Evolutionary conservation across 2,888 invertebrate species (phyloP).

Genomic region (Brachylomia viminalis): DNA sequence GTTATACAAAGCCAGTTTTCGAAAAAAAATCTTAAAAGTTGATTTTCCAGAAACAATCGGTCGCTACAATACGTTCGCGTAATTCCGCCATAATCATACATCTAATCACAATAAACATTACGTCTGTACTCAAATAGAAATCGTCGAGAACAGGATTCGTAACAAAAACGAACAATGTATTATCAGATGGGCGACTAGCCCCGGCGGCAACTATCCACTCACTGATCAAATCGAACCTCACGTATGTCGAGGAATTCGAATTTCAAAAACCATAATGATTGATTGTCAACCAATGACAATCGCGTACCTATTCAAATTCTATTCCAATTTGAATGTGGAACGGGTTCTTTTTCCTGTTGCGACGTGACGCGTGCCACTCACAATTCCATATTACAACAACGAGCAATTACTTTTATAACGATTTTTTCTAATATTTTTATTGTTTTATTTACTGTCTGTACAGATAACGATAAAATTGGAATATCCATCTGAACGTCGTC

Average conservation of each 20-base stretch:
- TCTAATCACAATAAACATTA: conserved; percentile 63
- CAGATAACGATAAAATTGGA: conserved; percentile 58
- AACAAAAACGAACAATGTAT: conserved; percentile 70
- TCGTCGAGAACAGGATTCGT: conserved; percentile 66
- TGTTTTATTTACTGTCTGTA: conserved; percentile 63
- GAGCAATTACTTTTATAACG: conserved; percentile 81
- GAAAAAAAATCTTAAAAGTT: conserved; percentile 29
- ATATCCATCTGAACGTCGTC: conserved; percentile 36
- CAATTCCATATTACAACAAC: conserved; percentile 83
- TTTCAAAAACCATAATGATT: conserved; percentile 89
- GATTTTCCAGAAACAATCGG: conserved; percentile 43
- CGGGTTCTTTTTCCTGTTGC: conserved; percentile 86
- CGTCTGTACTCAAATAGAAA: conserved; percentile 63
- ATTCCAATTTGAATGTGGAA: conserved; percentile 87
- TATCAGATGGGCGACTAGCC: conserved; percentile 73
- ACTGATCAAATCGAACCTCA: conserved; percentile 84
- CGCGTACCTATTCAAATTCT: conserved; percentile 87
- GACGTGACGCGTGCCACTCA: conserved; percentile 79
- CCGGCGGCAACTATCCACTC: conserved; percentile 75
- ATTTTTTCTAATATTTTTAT: conserved; percentile 72
- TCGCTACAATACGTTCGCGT: conserved; percentile 43
- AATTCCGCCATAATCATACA: conserved; percentile 59
- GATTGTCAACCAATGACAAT: conserved; percentile 90
- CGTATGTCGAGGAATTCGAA: conserved; percentile 85
- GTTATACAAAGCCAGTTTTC: conserved; percentile 21